Evolutionary conservation across 2,113 vertebrate species (phyloP).

Genomic region (Cyanoramphus novaezelandiae): DNA sequence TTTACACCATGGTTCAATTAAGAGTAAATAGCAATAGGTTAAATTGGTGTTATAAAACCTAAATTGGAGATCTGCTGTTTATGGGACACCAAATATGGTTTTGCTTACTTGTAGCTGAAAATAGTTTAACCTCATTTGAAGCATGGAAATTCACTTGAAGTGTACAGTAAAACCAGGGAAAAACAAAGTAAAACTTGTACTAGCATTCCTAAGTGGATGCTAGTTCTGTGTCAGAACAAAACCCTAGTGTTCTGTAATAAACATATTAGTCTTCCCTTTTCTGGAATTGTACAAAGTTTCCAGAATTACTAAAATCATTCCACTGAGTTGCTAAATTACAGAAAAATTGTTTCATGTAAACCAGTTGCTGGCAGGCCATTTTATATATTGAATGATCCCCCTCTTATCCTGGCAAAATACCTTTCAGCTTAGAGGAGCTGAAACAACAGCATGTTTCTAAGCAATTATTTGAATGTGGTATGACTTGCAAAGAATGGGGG

Average conservation of each 20-base stretch:
- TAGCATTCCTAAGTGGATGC: not conserved
- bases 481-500: not conserved
- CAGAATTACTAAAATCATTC: not conserved
- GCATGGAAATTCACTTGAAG: not conserved
- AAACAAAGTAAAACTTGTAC: not conserved
- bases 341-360: not conserved
- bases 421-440: not conserved
- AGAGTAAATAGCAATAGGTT: not conserved
- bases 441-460: not conserved
- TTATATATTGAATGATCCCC: not conserved
- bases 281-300: not conserved
- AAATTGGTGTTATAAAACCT: not conserved
- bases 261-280: not conserved
- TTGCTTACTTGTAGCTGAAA: constrained; percentile 1
- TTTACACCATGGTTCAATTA: not conserved
- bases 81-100: not conserved
- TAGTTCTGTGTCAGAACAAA: not conserved
- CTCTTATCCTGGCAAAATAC: not conserved
- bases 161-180: not conserved
- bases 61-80: not conserved
- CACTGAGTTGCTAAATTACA: not conserved
- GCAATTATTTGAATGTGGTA: not conserved
- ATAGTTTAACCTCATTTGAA: not conserved
- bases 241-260: not conserved
- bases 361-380: not conserved